phyloP scores from a whole-genome alignment of 2,113 vertebrate species.

The Cebus imitator region DNA sequence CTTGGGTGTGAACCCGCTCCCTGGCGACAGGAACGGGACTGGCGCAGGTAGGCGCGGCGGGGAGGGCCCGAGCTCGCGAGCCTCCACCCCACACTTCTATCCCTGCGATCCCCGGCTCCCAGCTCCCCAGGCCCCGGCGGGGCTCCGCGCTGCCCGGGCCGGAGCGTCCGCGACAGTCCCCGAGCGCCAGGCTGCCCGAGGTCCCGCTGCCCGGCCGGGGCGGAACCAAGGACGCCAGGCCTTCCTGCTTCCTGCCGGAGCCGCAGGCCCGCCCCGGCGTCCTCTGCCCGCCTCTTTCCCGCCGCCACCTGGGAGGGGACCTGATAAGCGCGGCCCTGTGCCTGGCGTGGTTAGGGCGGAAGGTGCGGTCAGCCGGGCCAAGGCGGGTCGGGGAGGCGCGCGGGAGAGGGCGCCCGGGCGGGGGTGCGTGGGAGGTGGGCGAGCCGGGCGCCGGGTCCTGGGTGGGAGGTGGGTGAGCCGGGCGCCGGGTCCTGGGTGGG shows the following conservation, averaged over 20 bases:
- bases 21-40: too few species aligned
- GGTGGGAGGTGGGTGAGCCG: not conserved
- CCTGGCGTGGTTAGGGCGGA: not conserved
- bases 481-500: too few species aligned
- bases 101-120: too few species aligned
- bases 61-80: too few species aligned
- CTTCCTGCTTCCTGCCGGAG: not conserved
- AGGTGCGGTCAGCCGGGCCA: not conserved
- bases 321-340: not conserved
- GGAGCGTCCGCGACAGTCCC: too few species aligned
- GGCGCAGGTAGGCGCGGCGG: too few species aligned
- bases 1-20: too few species aligned
- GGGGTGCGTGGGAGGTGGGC: not conserved
- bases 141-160: too few species aligned
- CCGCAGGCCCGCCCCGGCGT: not conserved
- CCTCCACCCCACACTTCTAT: too few species aligned
- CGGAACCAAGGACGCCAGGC: too few species aligned
- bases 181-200: not conserved
- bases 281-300: not conserved
- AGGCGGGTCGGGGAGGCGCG: accelerated
- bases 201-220: not conserved
- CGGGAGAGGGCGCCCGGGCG: accelerated
- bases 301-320: not conserved
- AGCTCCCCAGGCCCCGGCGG: too few species aligned
- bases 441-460: too few species aligned